Conservation (phyloP, 2,888 invertebrate species). For the Noctua pronuba region DNA sequence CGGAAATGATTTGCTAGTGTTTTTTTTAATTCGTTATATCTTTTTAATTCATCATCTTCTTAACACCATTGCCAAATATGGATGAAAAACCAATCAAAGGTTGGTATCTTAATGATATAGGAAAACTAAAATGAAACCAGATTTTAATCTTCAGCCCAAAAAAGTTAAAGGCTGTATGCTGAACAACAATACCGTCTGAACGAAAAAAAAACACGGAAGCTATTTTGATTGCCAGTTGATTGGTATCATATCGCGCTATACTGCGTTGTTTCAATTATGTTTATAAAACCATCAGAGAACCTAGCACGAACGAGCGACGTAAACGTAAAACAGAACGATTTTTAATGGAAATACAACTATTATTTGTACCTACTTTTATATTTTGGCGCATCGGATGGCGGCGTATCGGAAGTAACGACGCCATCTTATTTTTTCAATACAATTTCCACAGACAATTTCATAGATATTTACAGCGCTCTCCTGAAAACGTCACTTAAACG, state of each 20-base stretch:
- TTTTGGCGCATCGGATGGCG: background rate
- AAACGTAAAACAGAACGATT: too few species aligned
- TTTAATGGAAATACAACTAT: background rate
- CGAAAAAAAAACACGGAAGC: conserved; percentile 56
- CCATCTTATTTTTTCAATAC: background rate
- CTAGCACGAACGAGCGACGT: background rate
- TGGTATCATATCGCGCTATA: conserved; percentile 39
- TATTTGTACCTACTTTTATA: background rate
- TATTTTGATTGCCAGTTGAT: conserved; percentile 49
- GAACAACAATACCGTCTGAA: conserved; percentile 19
- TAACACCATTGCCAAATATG: background rate
- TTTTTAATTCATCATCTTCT: background rate
- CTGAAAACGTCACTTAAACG: background rate
- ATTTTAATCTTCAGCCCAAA: conserved; percentile 34
- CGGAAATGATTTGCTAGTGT: too few species aligned
- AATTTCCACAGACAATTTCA: background rate
- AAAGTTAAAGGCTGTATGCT: conserved; percentile 21
- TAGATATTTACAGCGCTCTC: too few species aligned
- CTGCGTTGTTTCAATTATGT: conserved; percentile 36
- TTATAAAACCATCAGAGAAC: background rate
- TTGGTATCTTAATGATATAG: conserved; percentile 35
- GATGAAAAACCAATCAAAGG: background rate
- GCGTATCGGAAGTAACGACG: background rate
- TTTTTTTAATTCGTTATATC: too few species aligned
- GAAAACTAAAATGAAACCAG: conserved; percentile 30